phyloP scores from a whole-genome alignment of 2,797 vertebrate species.

The Hozukius guyotensis region DNA sequence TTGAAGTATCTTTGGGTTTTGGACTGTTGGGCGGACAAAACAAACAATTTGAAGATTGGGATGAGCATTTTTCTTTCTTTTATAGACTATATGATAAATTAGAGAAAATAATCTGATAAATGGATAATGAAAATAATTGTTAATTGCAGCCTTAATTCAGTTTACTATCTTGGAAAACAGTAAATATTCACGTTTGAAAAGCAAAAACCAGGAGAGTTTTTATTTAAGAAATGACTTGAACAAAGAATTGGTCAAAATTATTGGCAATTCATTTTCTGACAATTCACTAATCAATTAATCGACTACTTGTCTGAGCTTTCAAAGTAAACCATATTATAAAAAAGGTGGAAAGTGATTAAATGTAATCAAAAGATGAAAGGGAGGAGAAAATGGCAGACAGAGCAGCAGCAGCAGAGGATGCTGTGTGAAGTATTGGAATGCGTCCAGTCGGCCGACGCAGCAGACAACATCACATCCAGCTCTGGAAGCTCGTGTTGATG shows the following conservation, averaged over 20 bases:
- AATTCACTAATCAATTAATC: background rate
- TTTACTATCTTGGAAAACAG: background rate
- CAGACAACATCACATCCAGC: constrained; percentile 36
- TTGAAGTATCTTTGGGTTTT: background rate
- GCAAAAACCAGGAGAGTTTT: background rate
- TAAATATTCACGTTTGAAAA: background rate
- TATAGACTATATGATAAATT: background rate
- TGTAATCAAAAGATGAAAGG: background rate
- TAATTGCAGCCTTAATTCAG: background rate
- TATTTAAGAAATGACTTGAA: background rate
- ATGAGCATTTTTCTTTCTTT: background rate
- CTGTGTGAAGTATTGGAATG: constrained; percentile 33
- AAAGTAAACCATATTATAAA: background rate
- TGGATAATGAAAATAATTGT: background rate
- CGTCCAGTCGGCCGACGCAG: constrained; percentile 33
- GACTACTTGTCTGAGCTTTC: background rate
- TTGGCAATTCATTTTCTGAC: background rate
- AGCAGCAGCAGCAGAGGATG: constrained; percentile 24
- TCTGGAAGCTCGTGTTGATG: background rate
- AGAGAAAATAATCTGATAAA: background rate
- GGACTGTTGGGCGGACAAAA: background rate
- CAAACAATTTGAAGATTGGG: no score
- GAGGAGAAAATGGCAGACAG: background rate
- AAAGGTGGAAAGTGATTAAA: background rate
- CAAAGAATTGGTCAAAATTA: background rate